Base-by-base conservation (phyloP, 1,140 invertebrate species). In the Polyergus mexicanus region DNA sequence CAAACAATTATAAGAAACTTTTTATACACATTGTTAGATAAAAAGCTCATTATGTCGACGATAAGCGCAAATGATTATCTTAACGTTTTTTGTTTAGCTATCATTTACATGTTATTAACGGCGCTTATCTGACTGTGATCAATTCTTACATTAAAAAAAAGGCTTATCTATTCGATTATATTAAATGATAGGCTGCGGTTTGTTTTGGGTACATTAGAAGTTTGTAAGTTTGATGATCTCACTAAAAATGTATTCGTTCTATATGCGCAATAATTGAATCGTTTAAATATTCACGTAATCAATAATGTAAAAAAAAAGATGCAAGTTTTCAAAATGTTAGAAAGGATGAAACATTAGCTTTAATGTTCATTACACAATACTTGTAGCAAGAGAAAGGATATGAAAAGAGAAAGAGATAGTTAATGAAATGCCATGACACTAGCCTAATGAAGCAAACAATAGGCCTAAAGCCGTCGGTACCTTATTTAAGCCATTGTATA, bases 391-490 rank as follows among this genome's bases (percentile, higher is more conserved):
- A 87, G 38, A 86, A 76, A 77, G 56, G 58, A 68, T 88, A 83
- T 78, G 51, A 56, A 83, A 62, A 86, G 54, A 76, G 51, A 86
- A 62, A 86, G 54, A 76, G 56, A 84, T 71, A 51, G 75, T 93
- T 62, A 89, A 90, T 75, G 85, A 86, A 58, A 91, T 86, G 72
- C 87, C 89, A 91, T 92, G 92, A 92, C 89, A 91, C 85, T 91
- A 92, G 91, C 91, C 91, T 92, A 92, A 92, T 86, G 58, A 90
- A 90, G 80, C 69, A 75, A 91, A 91, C 65, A 85, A 74, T 91
- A 88, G 92, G 92, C 92, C 92, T 93, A 93, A 92, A 86, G 91
- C 91, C 91, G 84, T 91, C 83, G 85, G 88, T 92, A 92, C 90
- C 90, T 92, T 91, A 91, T 86, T 89, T 91, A 89, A 92, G 77